These are phyloP conservation scores for Drosophila ironensis DNA, from an alignment of 1,140 invertebrate species.

Conservation along the genomic window DNA sequence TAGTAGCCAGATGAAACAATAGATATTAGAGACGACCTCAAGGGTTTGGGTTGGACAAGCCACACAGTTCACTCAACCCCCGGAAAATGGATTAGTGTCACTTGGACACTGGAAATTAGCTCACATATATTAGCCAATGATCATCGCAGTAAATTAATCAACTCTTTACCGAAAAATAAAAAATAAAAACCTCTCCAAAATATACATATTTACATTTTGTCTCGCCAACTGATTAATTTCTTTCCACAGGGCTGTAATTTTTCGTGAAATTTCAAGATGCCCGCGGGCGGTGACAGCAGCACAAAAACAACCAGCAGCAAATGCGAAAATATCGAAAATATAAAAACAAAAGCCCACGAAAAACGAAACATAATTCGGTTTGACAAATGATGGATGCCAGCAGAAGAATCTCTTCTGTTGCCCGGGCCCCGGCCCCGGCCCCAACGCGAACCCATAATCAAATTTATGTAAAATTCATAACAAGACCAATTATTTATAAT, in stretches of 20 bases:
- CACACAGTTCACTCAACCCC: slow-evolving; percentile 16
- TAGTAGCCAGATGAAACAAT: too few species aligned
- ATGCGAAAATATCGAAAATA: slow-evolving; percentile 12
- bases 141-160: slow-evolving; percentile 63
- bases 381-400: slow-evolving; percentile 44
- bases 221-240: slow-evolving; percentile 39
- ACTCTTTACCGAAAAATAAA: slow-evolving; percentile 26
- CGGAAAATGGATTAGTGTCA: too few species aligned
- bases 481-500: slow-evolving; percentile 73
- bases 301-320: slow-evolving; percentile 33
- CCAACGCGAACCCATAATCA: slow-evolving; percentile 38
- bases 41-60: too few species aligned
- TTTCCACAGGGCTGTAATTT: slow-evolving; percentile 12
- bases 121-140: too few species aligned
- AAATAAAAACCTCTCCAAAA: slow-evolving; percentile 4
- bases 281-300: slow-evolving; percentile 51
- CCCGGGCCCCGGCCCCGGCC: too few species aligned
- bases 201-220: slow-evolving; percentile 16
- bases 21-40: too few species aligned
- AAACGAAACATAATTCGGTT: slow-evolving; percentile 35
- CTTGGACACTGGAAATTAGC: too few species aligned
- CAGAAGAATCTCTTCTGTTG: slow-evolving; percentile 18
- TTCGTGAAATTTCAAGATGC: background rate
- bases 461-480: slow-evolving; percentile 78
- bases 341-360: slow-evolving; percentile 10